A percentile compares a stretch with the other conserved stretches of the same genome.
Evolutionary conservation across 2,113 vertebrate species (phyloP).

Genomic region (Actinemys pallida): DNA sequence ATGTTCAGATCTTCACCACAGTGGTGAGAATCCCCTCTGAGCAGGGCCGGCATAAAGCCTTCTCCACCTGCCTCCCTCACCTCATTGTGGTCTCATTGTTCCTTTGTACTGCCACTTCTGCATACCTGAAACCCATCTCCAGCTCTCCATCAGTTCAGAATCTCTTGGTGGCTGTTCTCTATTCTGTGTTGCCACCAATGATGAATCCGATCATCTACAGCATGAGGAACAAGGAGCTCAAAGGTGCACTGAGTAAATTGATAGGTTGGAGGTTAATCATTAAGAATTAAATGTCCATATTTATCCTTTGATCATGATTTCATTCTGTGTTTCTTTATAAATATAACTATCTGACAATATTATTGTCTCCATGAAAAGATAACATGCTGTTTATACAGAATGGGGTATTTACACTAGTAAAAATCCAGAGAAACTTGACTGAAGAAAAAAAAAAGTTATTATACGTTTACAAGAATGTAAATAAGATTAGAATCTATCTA

Average conservation of each 20-base stretch:
- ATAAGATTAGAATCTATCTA: no score
- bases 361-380: no score
- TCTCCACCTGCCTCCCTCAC: no score
- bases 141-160: no score
- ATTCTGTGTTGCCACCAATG: no score
- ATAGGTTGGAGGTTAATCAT: not conserved
- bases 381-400: no score
- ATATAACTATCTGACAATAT: not conserved
- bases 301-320: not conserved
- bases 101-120: not conserved
- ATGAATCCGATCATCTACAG: slow-evolving; percentile 50
- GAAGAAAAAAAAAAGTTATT: no score
- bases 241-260: slow-evolving; percentile 44
- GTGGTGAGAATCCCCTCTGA: not conserved
- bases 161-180: not conserved
- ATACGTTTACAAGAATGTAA: no score
- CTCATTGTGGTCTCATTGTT: not conserved
- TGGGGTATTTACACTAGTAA: no score
- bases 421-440: no score
- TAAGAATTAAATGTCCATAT: not conserved
- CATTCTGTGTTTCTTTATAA: not conserved
- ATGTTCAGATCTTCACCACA: not conserved
- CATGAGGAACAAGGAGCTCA: slow-evolving; percentile 61
- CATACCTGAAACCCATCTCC: not conserved
- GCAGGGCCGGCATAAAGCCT: not conserved